Percentiles rank a stretch among this genome's conserved stretches.
These are phyloP conservation scores for Macroglossus sobrinus DNA, from an alignment of 2,113 vertebrate species.

Conservation along the genomic window DNA sequence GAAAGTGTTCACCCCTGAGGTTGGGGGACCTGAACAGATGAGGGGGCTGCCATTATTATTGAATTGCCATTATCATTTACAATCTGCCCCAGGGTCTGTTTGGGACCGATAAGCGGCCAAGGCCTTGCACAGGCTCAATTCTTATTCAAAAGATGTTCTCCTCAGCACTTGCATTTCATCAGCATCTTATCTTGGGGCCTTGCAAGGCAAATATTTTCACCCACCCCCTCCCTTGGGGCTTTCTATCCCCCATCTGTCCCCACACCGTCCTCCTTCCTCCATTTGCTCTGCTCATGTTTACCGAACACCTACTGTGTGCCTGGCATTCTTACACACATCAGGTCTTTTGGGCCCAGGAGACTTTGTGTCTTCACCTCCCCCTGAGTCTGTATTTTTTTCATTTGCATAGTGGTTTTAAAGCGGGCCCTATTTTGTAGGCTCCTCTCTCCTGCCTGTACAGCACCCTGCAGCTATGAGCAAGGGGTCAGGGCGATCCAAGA, in stretches of 20 bases:
- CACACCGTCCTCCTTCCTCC: not conserved
- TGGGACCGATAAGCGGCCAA: not conserved
- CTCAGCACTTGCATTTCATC: not conserved
- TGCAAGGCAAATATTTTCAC: not conserved
- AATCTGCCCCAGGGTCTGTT: not conserved
- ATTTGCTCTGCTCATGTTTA: not conserved
- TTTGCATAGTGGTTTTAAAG: not conserved
- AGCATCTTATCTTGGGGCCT: not conserved
- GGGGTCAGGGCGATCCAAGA: no score
- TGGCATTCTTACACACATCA: no score
- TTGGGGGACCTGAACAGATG: rapidly evolving
- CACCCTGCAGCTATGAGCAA: not conserved
- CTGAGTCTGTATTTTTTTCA: not conserved
- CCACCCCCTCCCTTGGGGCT: not conserved
- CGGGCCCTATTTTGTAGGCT: no score
- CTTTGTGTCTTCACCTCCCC: not conserved
- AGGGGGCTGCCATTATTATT: not conserved
- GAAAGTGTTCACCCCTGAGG: not conserved
- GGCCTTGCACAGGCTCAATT: not conserved
- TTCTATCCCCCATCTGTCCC: not conserved
- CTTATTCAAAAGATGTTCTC: not conserved
- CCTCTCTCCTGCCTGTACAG: not conserved
- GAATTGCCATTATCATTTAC: not conserved
- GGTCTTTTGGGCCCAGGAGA: no score
- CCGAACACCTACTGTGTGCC: not conserved